Base-by-base conservation (phyloP, 1,140 invertebrate genomes). In the Aphelinus certus region DNA sequence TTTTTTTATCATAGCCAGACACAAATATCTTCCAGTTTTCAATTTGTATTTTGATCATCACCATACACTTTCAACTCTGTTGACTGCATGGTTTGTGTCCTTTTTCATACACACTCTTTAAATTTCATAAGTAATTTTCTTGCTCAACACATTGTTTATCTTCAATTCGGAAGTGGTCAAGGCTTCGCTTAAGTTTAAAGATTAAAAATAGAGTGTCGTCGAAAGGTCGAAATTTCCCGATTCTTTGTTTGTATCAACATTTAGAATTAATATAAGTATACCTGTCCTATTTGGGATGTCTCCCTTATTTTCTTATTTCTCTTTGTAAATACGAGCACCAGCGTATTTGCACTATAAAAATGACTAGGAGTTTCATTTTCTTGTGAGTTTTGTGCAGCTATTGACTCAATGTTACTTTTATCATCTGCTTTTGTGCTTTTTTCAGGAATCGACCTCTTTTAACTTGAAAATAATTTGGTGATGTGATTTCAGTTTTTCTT, bases 61-160 rank as follows among this genome's bases (percentile, higher is more conserved):
- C 46, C 69, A n/a, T 48, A 66, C 46, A 5, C 6, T 5, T 63
- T 62, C 45, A 46, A 62, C 48, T 55, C 10, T 57, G 3, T 64
- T 57, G 3, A 67, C 49, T 78, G 65, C 56, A 77, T 79, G 76
- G 58, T 80, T 70, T 77, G 79, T 77, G 62, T 68, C 71, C 73
- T 63, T 67, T 78, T 78, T 71, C 79, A 66, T 26, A 26, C 26
- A 26, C 26, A 26, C 26, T 26, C 26, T 26, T 26, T 26, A 26
- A 26, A 26, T 26, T 26, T 26, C 26, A 26, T 26, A 26, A 26
- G 26, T 26, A 26, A 26, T 26, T 77, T 74, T 77, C 80, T 78
- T 81, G 81, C 80, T 53, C 51, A 9, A 53, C 51, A 53, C 51
- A 4, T 53, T 53, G 51, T 53, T 6, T 53, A 53, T 53, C 4